Conservation (phyloP, 2,888 invertebrate genomes). For the Erebia palarica region DNA sequence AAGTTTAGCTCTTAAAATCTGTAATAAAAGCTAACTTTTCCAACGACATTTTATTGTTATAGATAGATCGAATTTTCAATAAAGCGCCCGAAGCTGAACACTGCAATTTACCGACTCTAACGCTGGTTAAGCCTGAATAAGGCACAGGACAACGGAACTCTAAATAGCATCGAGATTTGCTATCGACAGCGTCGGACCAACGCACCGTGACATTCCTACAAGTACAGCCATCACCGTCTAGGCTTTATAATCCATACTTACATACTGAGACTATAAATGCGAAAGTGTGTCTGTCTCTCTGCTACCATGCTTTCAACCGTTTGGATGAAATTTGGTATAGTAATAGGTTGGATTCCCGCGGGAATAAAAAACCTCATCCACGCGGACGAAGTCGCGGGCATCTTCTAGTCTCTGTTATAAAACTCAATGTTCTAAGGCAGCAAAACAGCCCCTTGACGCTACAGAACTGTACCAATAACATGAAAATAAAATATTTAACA, state of each 20-base stretch:
- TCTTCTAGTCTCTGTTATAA: no score
- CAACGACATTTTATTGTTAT: slow-evolving; percentile 57
- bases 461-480: neutral
- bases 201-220: slow-evolving; percentile 30
- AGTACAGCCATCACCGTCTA: slow-evolving; percentile 2
- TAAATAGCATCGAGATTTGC: slow-evolving; percentile 54
- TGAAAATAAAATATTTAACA: neutral
- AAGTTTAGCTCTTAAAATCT: slow-evolving; percentile 52
- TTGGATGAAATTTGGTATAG: no score
- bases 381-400: no score
- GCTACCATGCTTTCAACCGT: no score
- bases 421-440: no score
- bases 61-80: slow-evolving; percentile 80
- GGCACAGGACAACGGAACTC: slow-evolving; percentile 67
- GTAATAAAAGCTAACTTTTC: slow-evolving; percentile 25
- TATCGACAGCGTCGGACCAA: slow-evolving; percentile 34
- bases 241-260: neutral
- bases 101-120: slow-evolving; percentile 73
- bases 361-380: no score
- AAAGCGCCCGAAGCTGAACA: slow-evolving; percentile 74
- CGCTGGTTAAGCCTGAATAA: slow-evolving; percentile 56
- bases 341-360: no score
- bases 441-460: neutral
- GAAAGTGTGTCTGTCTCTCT: no score
- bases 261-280: no score